A percentile compares a stretch with the other conserved stretches of the same genome.
Evolutionary conservation across 2,113 vertebrate genomes (phyloP).

Genomic region (Calidris pygmaea): DNA sequence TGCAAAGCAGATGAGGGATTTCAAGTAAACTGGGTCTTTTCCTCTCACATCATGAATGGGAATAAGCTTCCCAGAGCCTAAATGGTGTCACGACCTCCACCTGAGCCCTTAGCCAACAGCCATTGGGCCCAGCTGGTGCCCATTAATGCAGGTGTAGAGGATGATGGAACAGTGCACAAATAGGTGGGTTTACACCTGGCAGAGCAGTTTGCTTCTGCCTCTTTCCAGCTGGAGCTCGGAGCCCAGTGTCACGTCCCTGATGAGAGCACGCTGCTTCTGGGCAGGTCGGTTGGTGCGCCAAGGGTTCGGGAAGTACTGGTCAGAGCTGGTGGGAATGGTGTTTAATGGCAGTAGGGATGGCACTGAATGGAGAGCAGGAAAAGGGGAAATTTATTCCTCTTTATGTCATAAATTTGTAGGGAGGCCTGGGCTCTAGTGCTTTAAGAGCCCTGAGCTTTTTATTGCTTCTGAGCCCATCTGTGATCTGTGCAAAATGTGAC

Average conservation of each 20-base stretch:
- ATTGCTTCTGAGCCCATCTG: neutral
- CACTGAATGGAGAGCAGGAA: neutral
- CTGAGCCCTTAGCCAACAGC: neutral
- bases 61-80: neutral
- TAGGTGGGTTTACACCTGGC: fast-evolving
- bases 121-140: neutral
- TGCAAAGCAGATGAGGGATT: neutral
- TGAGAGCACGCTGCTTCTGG: neutral
- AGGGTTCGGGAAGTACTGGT: neutral
- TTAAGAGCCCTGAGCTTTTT: neutral
- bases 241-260: fast-evolving
- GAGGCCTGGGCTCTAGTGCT: neutral
- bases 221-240: neutral
- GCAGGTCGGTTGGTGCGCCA: fast-evolving
- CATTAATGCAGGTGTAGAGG: neutral
- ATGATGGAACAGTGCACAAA: neutral
- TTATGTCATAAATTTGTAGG: neutral
- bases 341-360: neutral
- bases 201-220: neutral
- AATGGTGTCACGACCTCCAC: neutral
- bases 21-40: neutral
- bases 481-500: neutral
- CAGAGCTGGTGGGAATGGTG: neutral
- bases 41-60: neutral
- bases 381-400: fast-evolving